A percentile compares a stretch with the other conserved stretches of the same genome.
Evolutionary conservation across 2,888 invertebrate genomes (phyloP).

Genomic region (Dynastes tityus): DNA sequence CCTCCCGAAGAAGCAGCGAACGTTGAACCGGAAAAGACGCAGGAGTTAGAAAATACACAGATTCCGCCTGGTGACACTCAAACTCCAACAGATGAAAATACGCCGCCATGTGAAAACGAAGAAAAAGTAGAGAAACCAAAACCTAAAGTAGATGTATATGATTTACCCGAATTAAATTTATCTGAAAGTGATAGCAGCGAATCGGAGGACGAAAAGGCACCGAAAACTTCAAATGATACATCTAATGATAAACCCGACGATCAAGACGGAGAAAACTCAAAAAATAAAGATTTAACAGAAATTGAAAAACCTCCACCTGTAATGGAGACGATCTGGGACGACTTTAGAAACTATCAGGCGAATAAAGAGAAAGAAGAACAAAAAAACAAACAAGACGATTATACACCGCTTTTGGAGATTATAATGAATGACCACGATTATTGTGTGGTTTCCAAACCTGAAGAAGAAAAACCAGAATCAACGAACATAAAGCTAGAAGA

Average conservation of each 20-base stretch:
- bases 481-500: constrained; percentile 57
- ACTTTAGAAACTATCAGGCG: constrained; percentile 83
- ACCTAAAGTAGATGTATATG: constrained; percentile 76
- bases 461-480: constrained; percentile 57
- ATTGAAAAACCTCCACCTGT: constrained; percentile 75
- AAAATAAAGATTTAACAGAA: constrained; percentile 61
- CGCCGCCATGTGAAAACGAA: constrained; percentile 66
- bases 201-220: constrained; percentile 70
- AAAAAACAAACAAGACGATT: constrained; percentile 38
- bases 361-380: constrained; percentile 73
- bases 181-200: constrained; percentile 89
- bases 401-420: constrained; percentile 56
- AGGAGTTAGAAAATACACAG: constrained; percentile 59
- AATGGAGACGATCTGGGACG: constrained; percentile 84
- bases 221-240: constrained; percentile 20
- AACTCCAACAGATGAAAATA: constrained; percentile 62
- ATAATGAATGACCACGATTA: constrained; percentile 82
- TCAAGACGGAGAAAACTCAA: constrained; percentile 13
- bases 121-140: constrained; percentile 63
- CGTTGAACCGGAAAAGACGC: constrained; percentile 54
- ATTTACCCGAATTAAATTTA: constrained; percentile 86
- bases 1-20: constrained; percentile 61
- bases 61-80: constrained; percentile 59
- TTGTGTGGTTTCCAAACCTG: constrained; percentile 71
- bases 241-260: constrained; percentile 20